Evolutionary conservation across 2,797 vertebrate species (phyloP), one percentile per base, ranked within the genome.

Genomic region (Pyrrhura leucotis): DNA sequence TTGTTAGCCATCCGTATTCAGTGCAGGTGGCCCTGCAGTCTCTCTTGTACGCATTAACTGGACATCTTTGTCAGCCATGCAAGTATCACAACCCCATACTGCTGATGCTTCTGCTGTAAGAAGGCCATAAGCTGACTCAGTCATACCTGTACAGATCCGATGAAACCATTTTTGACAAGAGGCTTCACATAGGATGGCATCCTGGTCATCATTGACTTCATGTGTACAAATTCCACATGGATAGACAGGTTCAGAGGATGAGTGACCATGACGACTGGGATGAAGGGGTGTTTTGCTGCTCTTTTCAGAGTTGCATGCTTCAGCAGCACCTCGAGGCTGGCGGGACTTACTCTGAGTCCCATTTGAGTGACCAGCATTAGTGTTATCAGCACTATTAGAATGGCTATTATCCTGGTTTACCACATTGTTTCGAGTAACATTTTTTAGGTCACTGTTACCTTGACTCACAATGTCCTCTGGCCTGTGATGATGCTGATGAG

Each of bases 141-240:
- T 99, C 98, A 99, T 98, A 40, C 98, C 98, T 0, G 98, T 99
- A 59, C 98, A 99, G 81, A 98, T 76, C 35, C 98, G 98, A 82
- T 99, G 98, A 91, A 99, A 99, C 98, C 98, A 99, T 20, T 98
- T 98, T 76, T 98, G 98, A 93, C 98, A 99, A 13, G 98, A 98
- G 26, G 98, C 98, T 93, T 99, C 98, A 22, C 98, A 99, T 53
- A 98, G 91, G 89, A 99, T 98, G 89, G 98, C 98, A 33, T 99
- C 98, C 95, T 98, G 98, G 88, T 98, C 98, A 56, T 98, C 98
- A 1, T 98, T 98, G 73, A 99, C 98, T 84, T 99, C 98, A 2
- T 96, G 97, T 6, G 98, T 98, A 90, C 98, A 99, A 73, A 98
- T 98, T 6, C 98, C 98, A 59, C 98, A 99, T 0, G 98, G 98